Conservation (phyloP, 2,797 vertebrate genomes). For the Threskiornis aethiopicus region DNA sequence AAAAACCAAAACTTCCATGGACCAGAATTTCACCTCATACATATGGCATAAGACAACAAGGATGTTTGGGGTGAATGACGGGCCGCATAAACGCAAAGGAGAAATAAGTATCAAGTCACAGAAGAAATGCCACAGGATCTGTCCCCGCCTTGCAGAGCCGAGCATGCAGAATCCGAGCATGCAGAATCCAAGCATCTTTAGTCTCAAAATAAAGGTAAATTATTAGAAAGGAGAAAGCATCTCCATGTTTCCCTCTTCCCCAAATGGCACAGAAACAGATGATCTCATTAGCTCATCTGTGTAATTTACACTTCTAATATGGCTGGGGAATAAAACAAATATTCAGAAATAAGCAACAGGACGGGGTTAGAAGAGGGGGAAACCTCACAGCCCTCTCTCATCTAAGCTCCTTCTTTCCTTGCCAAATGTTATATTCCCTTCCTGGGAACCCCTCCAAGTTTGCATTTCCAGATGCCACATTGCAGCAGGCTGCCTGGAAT, state of each 20-base stretch:
- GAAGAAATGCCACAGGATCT: background rate
- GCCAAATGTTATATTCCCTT: conserved; percentile 53
- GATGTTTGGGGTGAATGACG: background rate
- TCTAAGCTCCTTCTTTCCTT: conserved; percentile 39
- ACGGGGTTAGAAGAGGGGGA: background rate
- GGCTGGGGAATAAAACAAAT: conserved; percentile 53
- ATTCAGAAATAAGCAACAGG: conserved; percentile 57
- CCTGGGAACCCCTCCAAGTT: conserved; percentile 64
- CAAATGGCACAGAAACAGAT: conserved; percentile 7
- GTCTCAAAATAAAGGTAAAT: background rate
- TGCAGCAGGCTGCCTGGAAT: conserved; percentile 58
- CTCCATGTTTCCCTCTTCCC: background rate
- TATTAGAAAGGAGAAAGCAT: background rate
- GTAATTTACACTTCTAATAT: conserved; percentile 52
- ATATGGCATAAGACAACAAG: background rate
- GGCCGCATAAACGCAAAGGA: background rate
- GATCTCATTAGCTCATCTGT: conserved; percentile 63
- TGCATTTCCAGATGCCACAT: conserved; percentile 57
- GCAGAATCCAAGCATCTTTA: background rate
- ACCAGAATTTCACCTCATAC: background rate
- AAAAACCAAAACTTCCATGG: background rate
- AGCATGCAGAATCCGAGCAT: background rate
- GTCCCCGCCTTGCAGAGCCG: background rate
- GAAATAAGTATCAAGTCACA: background rate
- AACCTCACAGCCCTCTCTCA: conserved; percentile 45